Conservation (phyloP, 2,797 vertebrate species). For the Lutjanus argentimaculatus region DNA sequence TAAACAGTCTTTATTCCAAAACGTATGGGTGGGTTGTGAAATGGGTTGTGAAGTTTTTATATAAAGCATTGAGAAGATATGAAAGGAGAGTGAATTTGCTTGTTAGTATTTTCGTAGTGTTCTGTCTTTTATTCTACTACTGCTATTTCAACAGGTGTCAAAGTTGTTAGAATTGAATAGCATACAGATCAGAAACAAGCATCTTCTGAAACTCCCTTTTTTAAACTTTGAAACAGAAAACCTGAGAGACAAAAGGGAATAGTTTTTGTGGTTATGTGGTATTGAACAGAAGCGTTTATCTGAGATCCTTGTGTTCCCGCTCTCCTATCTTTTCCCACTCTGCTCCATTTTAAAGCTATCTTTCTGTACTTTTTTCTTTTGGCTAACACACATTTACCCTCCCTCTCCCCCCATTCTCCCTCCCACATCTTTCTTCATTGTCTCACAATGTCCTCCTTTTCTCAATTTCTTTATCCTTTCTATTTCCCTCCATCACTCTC, state of each 20-base stretch:
- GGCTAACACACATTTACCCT: slow-evolving; percentile 35
- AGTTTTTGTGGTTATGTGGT: slow-evolving; percentile 49
- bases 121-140: slow-evolving; percentile 1
- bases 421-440: slow-evolving; percentile 55
- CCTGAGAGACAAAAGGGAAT: slow-evolving; percentile 45
- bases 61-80: neutral
- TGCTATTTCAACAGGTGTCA: slow-evolving; percentile 37
- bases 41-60: slow-evolving; percentile 2
- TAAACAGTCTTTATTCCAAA: no score
- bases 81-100: neutral
- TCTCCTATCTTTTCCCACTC: slow-evolving; percentile 50
- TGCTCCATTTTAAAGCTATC: slow-evolving; percentile 55
- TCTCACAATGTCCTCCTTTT: slow-evolving; percentile 36
- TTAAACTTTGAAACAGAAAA: slow-evolving; percentile 48
- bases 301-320: slow-evolving; percentile 43
- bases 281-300: slow-evolving; percentile 60
- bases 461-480: slow-evolving; percentile 53
- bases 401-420: slow-evolving; percentile 5
- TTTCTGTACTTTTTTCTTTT: slow-evolving; percentile 36
- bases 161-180: slow-evolving; percentile 12
- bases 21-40: no score
- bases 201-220: slow-evolving; percentile 31
- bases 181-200: slow-evolving; percentile 30
- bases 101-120: slow-evolving; percentile 8
- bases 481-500: slow-evolving; percentile 48